Evolutionary conservation across 2,888 invertebrate genomes (phyloP).

Genomic region (Prenolepis imparis): DNA sequence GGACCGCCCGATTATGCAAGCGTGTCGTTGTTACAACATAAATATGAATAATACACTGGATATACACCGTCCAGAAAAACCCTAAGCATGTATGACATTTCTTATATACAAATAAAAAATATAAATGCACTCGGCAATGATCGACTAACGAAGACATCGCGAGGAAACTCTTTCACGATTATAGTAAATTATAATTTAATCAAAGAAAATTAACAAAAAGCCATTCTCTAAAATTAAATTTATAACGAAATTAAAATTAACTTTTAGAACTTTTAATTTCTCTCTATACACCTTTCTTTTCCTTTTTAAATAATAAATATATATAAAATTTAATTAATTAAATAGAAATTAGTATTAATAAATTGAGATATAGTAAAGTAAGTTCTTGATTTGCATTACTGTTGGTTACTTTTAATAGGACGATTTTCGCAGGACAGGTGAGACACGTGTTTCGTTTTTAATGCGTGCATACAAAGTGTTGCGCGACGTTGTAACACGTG

Average conservation of each 20-base stretch:
- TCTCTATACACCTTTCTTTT: neutral
- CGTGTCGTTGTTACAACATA: conserved; percentile 41
- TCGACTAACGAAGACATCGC: neutral
- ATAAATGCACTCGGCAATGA: neutral
- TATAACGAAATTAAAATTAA: neutral
- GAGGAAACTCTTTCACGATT: neutral
- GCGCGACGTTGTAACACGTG: conserved; percentile 32
- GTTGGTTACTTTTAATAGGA: neutral
- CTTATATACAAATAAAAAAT: neutral
- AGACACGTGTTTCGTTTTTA: conserved; percentile 52
- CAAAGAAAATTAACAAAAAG: neutral
- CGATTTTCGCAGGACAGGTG: neutral
- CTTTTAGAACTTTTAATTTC: neutral
- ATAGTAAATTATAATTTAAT: neutral
- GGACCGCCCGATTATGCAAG: conserved; percentile 60
- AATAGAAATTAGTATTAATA: neutral
- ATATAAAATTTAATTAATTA: neutral
- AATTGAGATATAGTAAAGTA: neutral
- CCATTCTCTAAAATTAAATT: neutral
- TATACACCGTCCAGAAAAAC: conserved; percentile 4
- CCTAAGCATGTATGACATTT: conserved; percentile 20
- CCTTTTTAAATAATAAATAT: neutral
- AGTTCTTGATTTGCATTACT: neutral
- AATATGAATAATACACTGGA: conserved; percentile 59
- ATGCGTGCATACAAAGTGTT: conserved; percentile 16